Evolutionary conservation across 2,888 invertebrate species (phyloP), one percentile per base, ranked within the genome.

Genomic region (Drosophila kambysellisi): DNA sequence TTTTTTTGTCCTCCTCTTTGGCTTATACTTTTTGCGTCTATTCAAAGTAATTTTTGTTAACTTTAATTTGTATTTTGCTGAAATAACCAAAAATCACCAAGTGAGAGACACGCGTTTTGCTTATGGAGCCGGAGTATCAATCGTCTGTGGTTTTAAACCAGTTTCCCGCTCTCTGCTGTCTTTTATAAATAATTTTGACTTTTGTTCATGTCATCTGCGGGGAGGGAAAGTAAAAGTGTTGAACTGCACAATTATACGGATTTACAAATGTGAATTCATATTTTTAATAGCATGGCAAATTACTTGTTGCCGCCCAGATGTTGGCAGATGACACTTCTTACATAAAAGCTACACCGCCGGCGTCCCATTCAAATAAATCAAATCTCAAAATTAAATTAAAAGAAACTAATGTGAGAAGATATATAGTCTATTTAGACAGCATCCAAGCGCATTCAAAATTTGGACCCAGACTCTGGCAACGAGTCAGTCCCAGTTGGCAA

Each of bases 151-250:
- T 51, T 63, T 63, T 66, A 67, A 76, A 80, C 81, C 61, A 67
- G 76, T 79, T 79, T 66, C 20, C 53, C 48, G 64, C 43, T 39
- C 56, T 39, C 20, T 63, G 82, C 69, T 63, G 75, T 70, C 56
- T 32, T 61, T 51, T 8, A 7, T 70, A 74, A 71, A 74, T 63
- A 48, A 37, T 48, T 48, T 53, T 17, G 30, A 11, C 48, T 59
- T 52, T 56, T 58, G 30, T 39, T 32, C 58, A n/a, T 64, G 32
- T 35, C 48, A 53, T 57, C 25, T 61, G 53, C 12, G 46, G 30
- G 9, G 25, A 12, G 46, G 58, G 3, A 87, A 84, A 89, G 89
- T 89, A 89, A 84, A 87, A 89, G 84, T 84, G 84, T 81, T 87
- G 75, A 76, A 68, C 70, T 73, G 72, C 57, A 69, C 87, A 87